Base-by-base conservation (phyloP, 2,797 vertebrate genomes). In the Gorsachius magnificus region DNA sequence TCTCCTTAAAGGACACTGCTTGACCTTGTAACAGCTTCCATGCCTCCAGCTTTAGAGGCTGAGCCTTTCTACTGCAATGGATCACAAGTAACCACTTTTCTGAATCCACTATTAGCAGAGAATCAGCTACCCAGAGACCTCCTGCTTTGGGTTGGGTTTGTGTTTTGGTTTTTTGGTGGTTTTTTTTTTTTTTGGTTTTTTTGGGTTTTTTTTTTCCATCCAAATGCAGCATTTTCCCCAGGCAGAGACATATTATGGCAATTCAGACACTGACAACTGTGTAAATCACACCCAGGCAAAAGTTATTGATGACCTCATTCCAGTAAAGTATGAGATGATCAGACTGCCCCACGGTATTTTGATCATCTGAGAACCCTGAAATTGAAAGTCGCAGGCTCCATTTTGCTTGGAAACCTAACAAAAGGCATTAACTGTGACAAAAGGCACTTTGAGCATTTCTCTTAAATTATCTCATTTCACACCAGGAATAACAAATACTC, bases 251-350 rank as follows among this genome's bases (percentile, higher is more conserved):
- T 91, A 95, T 90, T 95, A 96, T 12, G 66, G 95, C 89, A 96
- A 97, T 93, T 96, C 93, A 95, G 94, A 95, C 84, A 87, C 53
- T 95, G 91, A 96, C 93, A 96, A 96, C 68, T 95, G 74, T 95
- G 92, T 95, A 96, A 96, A 96, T 97, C 87, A 96, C 83, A 95
- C 33, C 57, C 72, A 63, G 36, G 89, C 93, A 92, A 89, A 75
- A 96, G 82, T 90, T 96, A 96, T 76, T 91, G 89, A 97, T 93
- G 88, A 89, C 87, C 90, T 97, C 83, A 90, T 97, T 97, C 91
- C 94, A 85, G 88, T 78, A 68, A 96, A 88, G 82, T 89, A 91
- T 92, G 96, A 94, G 87, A 91, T 81, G 89, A 96, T 96, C 95
- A 96, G 88, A 38, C 94, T 92, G 93, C 96, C 95, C 96, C 80